These are phyloP conservation scores for Alviniconcha marisindica DNA, from an alignment of 1,140 invertebrate species.

Conservation along the genomic window DNA sequence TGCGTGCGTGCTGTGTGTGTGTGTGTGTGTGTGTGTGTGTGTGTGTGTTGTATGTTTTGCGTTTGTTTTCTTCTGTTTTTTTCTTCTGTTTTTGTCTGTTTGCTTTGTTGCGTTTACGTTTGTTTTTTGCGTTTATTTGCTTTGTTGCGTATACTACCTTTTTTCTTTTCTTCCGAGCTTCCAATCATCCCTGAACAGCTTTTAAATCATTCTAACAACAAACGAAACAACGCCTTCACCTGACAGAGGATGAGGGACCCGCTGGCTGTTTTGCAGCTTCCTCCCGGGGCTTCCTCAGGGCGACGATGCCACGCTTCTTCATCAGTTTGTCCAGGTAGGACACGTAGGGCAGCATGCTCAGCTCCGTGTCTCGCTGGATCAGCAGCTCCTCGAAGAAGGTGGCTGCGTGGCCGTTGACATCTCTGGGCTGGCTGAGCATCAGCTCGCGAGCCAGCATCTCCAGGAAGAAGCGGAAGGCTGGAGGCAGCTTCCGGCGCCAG, in stretches of 20 bases:
- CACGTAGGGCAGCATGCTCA: neutral
- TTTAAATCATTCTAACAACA: neutral
- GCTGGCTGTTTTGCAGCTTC: too few species aligned
- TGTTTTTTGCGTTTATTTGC: neutral
- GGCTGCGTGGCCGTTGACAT: neutral
- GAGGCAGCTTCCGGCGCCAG: slow-evolving; percentile 20
- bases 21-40: neutral
- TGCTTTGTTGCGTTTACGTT: neutral
- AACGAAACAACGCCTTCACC: neutral
- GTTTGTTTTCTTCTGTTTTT: neutral
- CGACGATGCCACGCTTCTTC: too few species aligned
- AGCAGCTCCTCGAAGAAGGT: slow-evolving; percentile 15
- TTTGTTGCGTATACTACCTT: neutral
- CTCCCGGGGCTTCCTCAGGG: too few species aligned
- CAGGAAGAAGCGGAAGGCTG: slow-evolving; percentile 30
- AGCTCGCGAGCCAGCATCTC: slow-evolving; percentile 22
- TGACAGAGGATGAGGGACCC: neutral
- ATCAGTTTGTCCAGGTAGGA: slow-evolving; percentile 17
- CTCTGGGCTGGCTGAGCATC: neutral
- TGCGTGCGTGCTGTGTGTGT: too few species aligned
- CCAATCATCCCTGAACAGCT: neutral
- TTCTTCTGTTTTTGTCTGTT: neutral
- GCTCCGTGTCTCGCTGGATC: slow-evolving; percentile 25
- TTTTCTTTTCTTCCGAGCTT: neutral
- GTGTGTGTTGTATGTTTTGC: neutral